These are phyloP conservation scores for Ligdia adustata DNA, from an alignment of 2,888 invertebrate genomes.

Conservation along the genomic window DNA sequence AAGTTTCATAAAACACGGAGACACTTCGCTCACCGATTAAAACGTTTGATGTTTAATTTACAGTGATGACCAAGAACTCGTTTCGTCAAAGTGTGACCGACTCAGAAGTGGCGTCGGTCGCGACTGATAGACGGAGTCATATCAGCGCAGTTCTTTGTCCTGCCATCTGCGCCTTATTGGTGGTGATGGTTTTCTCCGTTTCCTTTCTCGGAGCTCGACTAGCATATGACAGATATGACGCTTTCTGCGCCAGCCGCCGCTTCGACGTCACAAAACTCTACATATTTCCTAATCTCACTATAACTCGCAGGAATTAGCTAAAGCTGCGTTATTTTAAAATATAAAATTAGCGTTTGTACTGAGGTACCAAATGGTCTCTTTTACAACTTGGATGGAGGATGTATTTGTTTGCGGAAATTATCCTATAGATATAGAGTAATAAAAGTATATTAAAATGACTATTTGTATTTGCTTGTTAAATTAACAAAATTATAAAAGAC, in stretches of 20 bases:
- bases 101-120: conserved; percentile 59
- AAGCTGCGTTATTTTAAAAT: no score
- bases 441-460: no score
- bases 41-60: no score
- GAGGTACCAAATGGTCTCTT: no score
- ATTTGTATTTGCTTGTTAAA: no score
- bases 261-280: conserved; percentile 60
- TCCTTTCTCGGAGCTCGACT: conserved; percentile 63
- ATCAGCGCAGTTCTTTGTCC: conserved; percentile 69
- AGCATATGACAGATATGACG: conserved; percentile 65
- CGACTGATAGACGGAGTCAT: conserved; percentile 48
- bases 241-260: conserved; percentile 51
- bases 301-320: neutral
- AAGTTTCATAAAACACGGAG: no score
- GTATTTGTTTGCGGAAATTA: no score
- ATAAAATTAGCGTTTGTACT: no score
- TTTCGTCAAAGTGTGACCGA: conserved; percentile 52
- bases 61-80: conserved; percentile 62
- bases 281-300: conserved; percentile 52
- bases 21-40: no score
- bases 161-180: conserved; percentile 61
- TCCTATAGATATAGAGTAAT: no score
- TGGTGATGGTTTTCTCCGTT: conserved; percentile 57
- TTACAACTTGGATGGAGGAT: no score
- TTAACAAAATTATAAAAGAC: no score